These are phyloP conservation scores for Rutpela maculata DNA, from an alignment of 2,888 invertebrate genomes.

Conservation along the genomic window DNA sequence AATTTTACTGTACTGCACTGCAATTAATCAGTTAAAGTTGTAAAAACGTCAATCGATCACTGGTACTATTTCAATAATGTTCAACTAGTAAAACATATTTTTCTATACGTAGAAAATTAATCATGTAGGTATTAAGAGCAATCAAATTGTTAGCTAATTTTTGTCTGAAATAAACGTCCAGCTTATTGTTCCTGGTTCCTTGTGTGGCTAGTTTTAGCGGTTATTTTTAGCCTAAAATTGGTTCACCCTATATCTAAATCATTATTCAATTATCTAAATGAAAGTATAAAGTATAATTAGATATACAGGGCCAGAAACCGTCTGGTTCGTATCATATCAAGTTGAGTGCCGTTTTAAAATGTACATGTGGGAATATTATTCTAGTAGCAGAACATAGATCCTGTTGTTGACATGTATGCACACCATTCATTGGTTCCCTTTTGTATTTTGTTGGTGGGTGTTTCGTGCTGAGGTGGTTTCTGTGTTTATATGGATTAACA, in stretches of 20 bases:
- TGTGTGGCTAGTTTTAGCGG: not conserved
- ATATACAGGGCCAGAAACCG: constrained; percentile 48
- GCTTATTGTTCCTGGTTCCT: not conserved
- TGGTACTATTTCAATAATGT: too few relatives aligned
- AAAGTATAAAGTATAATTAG: constrained; percentile 57
- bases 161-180: not conserved
- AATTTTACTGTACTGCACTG: too few relatives aligned
- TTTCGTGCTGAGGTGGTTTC: constrained; percentile 9
- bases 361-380: constrained; percentile 41
- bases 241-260: constrained; percentile 29
- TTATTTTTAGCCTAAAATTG: not conserved
- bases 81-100: too few relatives aligned
- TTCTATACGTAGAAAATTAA: too few relatives aligned
- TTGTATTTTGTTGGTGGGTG: constrained; percentile 29
- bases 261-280: constrained; percentile 61
- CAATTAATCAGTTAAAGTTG: too few relatives aligned
- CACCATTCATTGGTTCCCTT: constrained; percentile 22
- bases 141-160: not conserved
- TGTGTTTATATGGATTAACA: constrained; percentile 16
- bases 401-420: constrained; percentile 32
- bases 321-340: constrained; percentile 49
- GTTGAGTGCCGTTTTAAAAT: constrained; percentile 34
- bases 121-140: too few relatives aligned
- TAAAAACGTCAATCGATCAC: too few relatives aligned
- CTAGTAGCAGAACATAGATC: constrained; percentile 36